Evolutionary conservation across 1,140 invertebrate genomes (phyloP).

Genomic region (Neuroterus valhalla): DNA sequence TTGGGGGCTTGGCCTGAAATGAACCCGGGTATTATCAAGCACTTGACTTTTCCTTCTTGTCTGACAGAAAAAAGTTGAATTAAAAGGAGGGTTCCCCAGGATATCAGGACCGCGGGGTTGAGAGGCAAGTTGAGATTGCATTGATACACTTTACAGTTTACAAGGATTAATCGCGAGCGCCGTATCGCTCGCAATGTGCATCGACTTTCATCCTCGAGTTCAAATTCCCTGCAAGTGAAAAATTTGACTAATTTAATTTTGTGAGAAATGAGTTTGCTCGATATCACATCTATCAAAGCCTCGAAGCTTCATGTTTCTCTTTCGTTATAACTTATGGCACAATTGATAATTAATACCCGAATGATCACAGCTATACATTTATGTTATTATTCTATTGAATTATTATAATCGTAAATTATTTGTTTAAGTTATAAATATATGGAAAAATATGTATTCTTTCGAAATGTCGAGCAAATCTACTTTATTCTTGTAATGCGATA

Average conservation of each 20-base stretch:
- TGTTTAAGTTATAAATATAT: too few species aligned
- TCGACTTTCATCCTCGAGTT: conserved; percentile 8
- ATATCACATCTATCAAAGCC: conserved; percentile 21
- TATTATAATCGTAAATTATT: too few species aligned
- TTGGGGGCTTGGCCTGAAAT: neutral
- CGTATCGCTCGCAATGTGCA: neutral
- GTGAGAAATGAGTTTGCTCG: conserved; percentile 5
- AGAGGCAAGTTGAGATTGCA: conserved; percentile 2
- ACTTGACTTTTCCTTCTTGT: neutral
- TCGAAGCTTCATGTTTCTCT: neutral
- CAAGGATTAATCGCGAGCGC: neutral
- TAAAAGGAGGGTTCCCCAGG: neutral
- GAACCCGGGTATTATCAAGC: neutral
- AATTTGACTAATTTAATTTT: conserved; percentile 11
- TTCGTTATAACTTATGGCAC: neutral
- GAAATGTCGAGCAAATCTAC: too few species aligned
- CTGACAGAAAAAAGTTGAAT: neutral
- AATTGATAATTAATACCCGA: neutral
- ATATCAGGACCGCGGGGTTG: neutral
- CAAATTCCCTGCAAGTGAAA: conserved; percentile 2
- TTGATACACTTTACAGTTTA: neutral
- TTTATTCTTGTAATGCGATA: too few species aligned
- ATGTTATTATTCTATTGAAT: neutral
- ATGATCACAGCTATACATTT: neutral
- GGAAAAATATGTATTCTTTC: too few species aligned